Conservation (phyloP, 30 jellyfish, hydroid and myxozoan species). For the Aurelia sp. region DNA sequence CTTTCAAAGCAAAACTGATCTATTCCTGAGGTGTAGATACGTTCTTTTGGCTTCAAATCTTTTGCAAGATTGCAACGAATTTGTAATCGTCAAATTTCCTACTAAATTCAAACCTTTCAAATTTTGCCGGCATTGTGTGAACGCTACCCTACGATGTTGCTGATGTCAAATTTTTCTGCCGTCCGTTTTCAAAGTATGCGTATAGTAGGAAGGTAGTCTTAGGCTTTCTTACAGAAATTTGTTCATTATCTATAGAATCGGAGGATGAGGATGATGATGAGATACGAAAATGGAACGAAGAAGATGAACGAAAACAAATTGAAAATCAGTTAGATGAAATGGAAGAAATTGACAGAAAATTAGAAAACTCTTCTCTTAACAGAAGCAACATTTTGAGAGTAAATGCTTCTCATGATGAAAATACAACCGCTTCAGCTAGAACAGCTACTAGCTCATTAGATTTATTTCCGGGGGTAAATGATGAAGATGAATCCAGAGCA, state of each 20-base stretch:
- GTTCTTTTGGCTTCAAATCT: too few relatives aligned
- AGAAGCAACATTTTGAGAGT: too few relatives aligned
- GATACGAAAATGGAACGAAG: constrained; percentile 74
- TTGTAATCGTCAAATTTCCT: too few relatives aligned
- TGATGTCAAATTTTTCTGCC: too few relatives aligned
- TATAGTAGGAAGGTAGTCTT: too few relatives aligned
- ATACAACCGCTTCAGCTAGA: constrained; percentile 29
- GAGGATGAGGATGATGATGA: constrained; percentile 68
- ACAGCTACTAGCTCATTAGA: constrained; percentile 34
- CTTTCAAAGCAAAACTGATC: too few relatives aligned
- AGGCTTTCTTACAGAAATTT: neutral
- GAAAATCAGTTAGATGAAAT: constrained; percentile 44
- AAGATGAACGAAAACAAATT: constrained; percentile 58
- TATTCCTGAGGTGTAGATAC: too few relatives aligned
- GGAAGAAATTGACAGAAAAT: constrained; percentile 9
- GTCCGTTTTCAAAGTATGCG: too few relatives aligned
- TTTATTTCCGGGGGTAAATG: constrained; percentile 24
- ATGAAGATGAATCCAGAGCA: constrained; percentile 1
- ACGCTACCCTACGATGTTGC: too few relatives aligned
- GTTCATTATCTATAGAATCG: neutral
- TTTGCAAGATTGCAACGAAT: too few relatives aligned
- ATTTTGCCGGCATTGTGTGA: too few relatives aligned
- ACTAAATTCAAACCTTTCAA: too few relatives aligned
- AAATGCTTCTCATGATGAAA: constrained; percentile 12
- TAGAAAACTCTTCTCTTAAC: neutral